Conservation (phyloP, 2,113 vertebrate species). For the Siniperca knerii region DNA sequence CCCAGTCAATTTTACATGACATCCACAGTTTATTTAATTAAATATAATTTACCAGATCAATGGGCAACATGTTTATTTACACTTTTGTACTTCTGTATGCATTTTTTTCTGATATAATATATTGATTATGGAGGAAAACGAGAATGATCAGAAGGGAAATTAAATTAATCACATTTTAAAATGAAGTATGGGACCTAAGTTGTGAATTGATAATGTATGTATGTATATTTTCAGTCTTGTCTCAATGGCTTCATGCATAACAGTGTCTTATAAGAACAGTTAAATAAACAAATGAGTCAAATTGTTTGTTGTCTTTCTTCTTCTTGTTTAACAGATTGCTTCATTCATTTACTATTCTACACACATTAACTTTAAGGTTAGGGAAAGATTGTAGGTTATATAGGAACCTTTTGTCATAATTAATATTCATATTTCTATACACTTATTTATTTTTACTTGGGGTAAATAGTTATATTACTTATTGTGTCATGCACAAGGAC, state of each 20-base stretch:
- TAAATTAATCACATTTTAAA: neutral
- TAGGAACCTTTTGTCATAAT: too few relatives aligned
- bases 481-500: too few relatives aligned
- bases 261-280: neutral
- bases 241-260: too few relatives aligned
- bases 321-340: neutral
- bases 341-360: neutral
- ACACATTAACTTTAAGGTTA: too few relatives aligned
- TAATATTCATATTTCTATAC: too few relatives aligned
- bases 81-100: neutral
- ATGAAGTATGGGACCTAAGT: too few relatives aligned
- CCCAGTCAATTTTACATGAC: neutral
- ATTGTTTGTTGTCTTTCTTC: neutral
- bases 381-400: neutral
- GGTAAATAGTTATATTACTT: too few relatives aligned
- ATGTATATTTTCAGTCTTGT: too few relatives aligned
- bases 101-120: neutral
- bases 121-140: neutral
- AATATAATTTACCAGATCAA: neutral
- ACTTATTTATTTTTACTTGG: too few relatives aligned
- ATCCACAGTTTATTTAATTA: neutral
- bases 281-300: neutral
- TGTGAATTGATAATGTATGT: neutral
- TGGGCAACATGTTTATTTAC: neutral
- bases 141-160: neutral